Conservation (phyloP, 2,888 invertebrate species). For the Agriopis leucophaearia region DNA sequence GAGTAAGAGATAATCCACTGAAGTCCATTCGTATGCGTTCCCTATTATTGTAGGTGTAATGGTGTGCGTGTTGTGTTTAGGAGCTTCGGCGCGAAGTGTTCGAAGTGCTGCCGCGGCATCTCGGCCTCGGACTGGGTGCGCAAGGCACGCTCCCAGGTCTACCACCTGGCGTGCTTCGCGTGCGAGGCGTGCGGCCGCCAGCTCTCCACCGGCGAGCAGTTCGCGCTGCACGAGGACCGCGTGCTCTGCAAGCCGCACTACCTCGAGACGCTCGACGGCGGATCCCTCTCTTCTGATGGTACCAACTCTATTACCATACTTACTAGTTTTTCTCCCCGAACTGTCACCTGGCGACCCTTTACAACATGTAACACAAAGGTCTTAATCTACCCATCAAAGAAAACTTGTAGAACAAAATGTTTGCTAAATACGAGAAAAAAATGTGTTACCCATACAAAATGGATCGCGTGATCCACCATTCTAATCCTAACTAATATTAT, state of each 20-base stretch:
- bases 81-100: constrained; percentile 98
- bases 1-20: too few relatives aligned
- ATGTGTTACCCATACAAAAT: too few relatives aligned
- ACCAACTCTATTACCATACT: constrained; percentile 47
- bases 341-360: too few relatives aligned
- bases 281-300: constrained; percentile 96
- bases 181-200: constrained; percentile 98
- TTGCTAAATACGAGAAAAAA: too few relatives aligned
- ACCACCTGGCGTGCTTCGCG: constrained; percentile 99
- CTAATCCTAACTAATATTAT: too few relatives aligned
- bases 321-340: too few relatives aligned
- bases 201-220: constrained; percentile 98
- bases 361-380: too few relatives aligned
- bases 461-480: too few relatives aligned
- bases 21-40: background rate
- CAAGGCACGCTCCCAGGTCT: constrained; percentile 96
- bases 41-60: background rate
- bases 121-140: constrained; percentile 99
- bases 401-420: too few relatives aligned
- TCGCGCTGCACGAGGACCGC: constrained; percentile 97
- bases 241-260: constrained; percentile 99
- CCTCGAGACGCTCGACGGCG: constrained; percentile 96
- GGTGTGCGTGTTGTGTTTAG: constrained; percentile 79
- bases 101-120: constrained; percentile 97
- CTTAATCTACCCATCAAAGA: too few relatives aligned